Evolutionary conservation across 2,797 vertebrate genomes (phyloP), one percentile per base, ranked within the genome.

Genomic region (Ambastaia sidthimunki): DNA sequence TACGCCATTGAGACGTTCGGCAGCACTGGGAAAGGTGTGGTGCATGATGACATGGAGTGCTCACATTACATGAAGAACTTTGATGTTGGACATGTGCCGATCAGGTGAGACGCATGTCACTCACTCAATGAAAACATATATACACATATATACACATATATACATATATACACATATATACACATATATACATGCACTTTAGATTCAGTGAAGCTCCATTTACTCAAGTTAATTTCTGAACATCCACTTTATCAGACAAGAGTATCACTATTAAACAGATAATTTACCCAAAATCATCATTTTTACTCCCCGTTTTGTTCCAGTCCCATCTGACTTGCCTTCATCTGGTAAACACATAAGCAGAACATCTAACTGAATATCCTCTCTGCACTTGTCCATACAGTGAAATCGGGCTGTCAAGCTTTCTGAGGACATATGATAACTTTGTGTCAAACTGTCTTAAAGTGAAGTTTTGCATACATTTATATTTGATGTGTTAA

Each of bases 31-130:
- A 97, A 96, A 90, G 98, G 97, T 0, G 95, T 96, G 23, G 98
- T 99, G 80, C 95, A 99, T 18, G 98, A 99, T 73, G 98, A 99
- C 87, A 99, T 99, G 98, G 98, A 99, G 86, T 99, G 98, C 88
- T 99, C 98, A 9, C 98, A 99, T 90, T 99, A 99, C 85, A 99
- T 99, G 98, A 99, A 99, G 90, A 99, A 99, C 91, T 99, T 98
- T 74, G 96, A 96, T 71, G 95, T 99, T 44, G 97, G 98, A 86
- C 98, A 99, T 1, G 98, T 99, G 85, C 97, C 97, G 81, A 97
- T 99, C 92, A 97, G 98, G 97, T 99, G 83, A 90, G 91, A 63
- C 25, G 28, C 71, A 37, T 44, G 28, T 11, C 15, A 62, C 16
- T 31, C 13, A 28, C 21, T 7, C 60, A 34, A 63, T 34, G 28